Conservation (phyloP, 2,113 vertebrate genomes). For the Zosterops japonicus region DNA sequence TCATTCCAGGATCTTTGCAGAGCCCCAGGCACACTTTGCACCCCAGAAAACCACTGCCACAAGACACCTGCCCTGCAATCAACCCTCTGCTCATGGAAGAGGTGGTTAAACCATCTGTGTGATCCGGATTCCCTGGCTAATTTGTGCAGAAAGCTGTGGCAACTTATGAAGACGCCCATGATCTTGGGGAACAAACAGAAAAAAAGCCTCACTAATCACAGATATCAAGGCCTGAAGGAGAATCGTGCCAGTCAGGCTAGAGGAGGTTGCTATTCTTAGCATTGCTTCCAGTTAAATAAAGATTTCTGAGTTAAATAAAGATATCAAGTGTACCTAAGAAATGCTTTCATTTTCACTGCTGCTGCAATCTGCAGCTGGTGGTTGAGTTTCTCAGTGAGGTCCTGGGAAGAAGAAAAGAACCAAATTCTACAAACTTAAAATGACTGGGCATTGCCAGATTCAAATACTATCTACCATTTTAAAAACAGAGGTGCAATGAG, state of each 20-base stretch:
- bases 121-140: background rate
- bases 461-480: background rate
- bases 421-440: background rate
- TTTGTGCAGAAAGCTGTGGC: background rate
- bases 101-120: background rate
- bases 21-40: background rate
- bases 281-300: background rate
- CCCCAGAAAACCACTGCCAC: background rate
- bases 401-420: background rate
- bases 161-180: background rate
- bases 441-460: background rate
- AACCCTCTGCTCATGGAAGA: background rate
- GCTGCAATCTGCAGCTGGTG: background rate
- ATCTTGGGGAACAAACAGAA: background rate
- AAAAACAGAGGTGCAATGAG: background rate
- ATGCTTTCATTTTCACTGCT: background rate
- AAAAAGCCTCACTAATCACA: background rate
- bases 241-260: background rate
- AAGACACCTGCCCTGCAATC: background rate
- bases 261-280: slow-evolving; percentile 2
- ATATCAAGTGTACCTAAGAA: background rate
- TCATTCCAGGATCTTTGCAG: background rate
- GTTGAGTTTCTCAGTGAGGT: background rate
- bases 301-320: background rate
- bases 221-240: background rate